Evolutionary conservation across 2,888 invertebrate species (phyloP), one percentile per base, ranked within the genome.

Genomic region (Troides oblongomaculatus): DNA sequence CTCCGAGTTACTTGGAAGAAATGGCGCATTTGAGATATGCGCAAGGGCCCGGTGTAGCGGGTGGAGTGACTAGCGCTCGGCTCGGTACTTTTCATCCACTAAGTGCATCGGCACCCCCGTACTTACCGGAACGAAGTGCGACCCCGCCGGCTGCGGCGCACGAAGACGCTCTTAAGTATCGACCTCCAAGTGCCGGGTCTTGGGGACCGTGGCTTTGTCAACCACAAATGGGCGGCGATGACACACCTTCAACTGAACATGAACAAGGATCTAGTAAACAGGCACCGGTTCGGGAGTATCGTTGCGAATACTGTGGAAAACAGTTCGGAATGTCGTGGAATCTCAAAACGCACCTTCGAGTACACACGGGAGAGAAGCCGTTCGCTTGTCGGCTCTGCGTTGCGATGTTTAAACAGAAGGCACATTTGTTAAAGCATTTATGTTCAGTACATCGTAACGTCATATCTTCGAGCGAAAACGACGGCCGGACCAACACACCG

Each of bases 311-410:
- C 85, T 97, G 97, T 85, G 97, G 97, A 69, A 97, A 97, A 88
- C 97, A 97, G 87, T 97, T 97, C 80, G 97, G 97, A 72, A 97
- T 97, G 97, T 97, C 97, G 71, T 97, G 97, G 97, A 97, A 97
- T 93, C 93, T 97, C 81, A 97, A 97, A 87, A 97, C 97, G 72
- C 97, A 97, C 88, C 93, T 97, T 70, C 94, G 97, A 82, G 97
- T 97, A 30, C 97, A 97, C 81, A 97, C 97, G 0, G 97, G 97
- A 71, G 97, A 97, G 79, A 97, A 97, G 84, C 97, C 97, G 0
- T 97, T 97, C 83, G 97, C 97, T 76, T 97, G 97, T 93, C 94
- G 97, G 78, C 94, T 97, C 62, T 97, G 97, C 83, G 97, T 97
- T 71, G 97, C 97, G 69, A 97, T 97, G 97, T 97, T 97, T 87